Conservation (phyloP, 2,888 invertebrate genomes). For the Mesopsocus fuscifrons region DNA sequence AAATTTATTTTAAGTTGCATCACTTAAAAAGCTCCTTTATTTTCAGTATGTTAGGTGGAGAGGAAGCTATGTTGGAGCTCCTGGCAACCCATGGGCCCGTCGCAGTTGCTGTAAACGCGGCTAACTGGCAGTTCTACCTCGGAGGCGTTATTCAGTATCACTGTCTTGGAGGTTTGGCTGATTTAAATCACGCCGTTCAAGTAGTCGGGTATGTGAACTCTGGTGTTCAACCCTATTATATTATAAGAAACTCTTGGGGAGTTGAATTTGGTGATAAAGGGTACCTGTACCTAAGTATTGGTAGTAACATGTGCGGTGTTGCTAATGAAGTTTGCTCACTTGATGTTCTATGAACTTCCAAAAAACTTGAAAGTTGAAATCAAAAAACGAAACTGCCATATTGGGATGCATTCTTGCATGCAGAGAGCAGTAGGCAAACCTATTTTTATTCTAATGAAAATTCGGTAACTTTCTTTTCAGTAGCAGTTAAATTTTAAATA, state of each 20-base stretch:
- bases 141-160: constrained; percentile 69
- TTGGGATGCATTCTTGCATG: too few relatives aligned
- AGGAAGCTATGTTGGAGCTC: constrained; percentile 37
- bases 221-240: constrained; percentile 54
- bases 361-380: too few relatives aligned
- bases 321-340: constrained; percentile 50
- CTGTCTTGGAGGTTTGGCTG: constrained; percentile 38
- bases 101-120: constrained; percentile 61
- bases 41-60: constrained; percentile 40
- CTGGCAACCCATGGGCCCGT: constrained; percentile 58
- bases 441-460: too few relatives aligned
- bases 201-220: constrained; percentile 65
- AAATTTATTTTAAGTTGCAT: too few relatives aligned
- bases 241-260: constrained; percentile 76
- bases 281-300: constrained; percentile 55
- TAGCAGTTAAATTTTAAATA: too few relatives aligned
- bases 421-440: too few relatives aligned
- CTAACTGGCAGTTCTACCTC: constrained; percentile 70
- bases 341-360: constrained; percentile 24
- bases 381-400: constrained; percentile 15
- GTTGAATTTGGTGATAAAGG: constrained; percentile 52
- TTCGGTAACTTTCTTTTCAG: too few relatives aligned
- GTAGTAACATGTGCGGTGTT: constrained; percentile 59
- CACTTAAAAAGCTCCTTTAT: too few relatives aligned
- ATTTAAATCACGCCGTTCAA: constrained; percentile 66